These are phyloP conservation scores for Reticulitermes speratus DNA, from an alignment of 1,140 invertebrate species.

Conservation along the genomic window DNA sequence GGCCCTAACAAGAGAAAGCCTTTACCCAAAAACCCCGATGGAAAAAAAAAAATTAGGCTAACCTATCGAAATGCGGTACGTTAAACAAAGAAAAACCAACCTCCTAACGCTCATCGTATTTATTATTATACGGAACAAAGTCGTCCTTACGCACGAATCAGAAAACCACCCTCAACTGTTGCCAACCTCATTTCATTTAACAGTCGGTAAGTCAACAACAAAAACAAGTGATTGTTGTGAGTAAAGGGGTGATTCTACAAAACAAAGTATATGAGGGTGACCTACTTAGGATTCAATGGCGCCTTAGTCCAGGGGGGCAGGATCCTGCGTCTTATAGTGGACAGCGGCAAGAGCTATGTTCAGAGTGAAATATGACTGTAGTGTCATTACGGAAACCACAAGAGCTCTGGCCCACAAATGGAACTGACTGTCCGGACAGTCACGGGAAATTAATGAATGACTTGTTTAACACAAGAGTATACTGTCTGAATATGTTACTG, in stretches of 20 bases:
- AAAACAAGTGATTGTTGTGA: not conserved
- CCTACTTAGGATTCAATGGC: constrained; percentile 8
- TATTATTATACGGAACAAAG: not conserved
- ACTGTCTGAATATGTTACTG: too few relatives aligned
- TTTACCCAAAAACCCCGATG: not conserved
- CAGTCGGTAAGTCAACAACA: not conserved
- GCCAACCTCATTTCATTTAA: not conserved
- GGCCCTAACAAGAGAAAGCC: not conserved
- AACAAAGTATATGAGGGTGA: not conserved
- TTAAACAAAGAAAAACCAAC: not conserved
- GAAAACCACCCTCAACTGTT: not conserved
- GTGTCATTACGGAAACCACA: not conserved
- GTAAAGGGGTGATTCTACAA: not conserved
- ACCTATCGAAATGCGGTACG: not conserved
- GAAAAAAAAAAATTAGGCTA: not conserved
- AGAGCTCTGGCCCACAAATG: too few relatives aligned
- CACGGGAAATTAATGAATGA: too few relatives aligned
- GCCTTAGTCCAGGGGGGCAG: too few relatives aligned
- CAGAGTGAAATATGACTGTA: not conserved
- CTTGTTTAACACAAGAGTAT: too few relatives aligned
- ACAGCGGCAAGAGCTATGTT: not conserved
- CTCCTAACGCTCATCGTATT: not conserved
- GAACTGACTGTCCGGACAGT: too few relatives aligned
- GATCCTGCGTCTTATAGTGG: not conserved
- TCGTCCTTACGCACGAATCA: too few relatives aligned